A percentile compares a stretch with the other conserved stretches of the same genome.
These are phyloP conservation scores for Athetis lepigone DNA, from an alignment of 2,888 invertebrate genomes.

Conservation along the genomic window DNA sequence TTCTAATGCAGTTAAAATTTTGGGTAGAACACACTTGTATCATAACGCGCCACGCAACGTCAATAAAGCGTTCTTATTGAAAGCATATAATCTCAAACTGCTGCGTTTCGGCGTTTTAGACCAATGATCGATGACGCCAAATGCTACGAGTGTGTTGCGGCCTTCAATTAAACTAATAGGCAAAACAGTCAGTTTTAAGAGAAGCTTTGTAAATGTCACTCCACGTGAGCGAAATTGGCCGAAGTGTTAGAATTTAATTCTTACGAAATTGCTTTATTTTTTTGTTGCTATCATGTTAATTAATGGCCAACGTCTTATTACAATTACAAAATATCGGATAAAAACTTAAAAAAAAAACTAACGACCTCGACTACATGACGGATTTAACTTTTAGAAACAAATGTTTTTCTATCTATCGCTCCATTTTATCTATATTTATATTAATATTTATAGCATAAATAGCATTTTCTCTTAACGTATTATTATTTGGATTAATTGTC, in stretches of 20 bases:
- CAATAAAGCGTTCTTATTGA: too few relatives aligned
- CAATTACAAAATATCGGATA: background rate
- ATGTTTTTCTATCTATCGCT: background rate
- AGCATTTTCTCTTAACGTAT: too few relatives aligned
- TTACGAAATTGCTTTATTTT: constrained; percentile 4
- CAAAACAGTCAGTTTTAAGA: constrained; percentile 7
- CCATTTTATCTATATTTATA: too few relatives aligned
- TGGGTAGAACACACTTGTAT: too few relatives aligned
- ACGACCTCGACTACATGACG: constrained; percentile 2
- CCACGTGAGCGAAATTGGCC: background rate
- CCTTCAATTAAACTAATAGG: too few relatives aligned
- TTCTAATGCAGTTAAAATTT: constrained; percentile 28
- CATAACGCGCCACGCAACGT: too few relatives aligned
- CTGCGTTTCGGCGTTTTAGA: too few relatives aligned
- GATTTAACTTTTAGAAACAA: constrained; percentile 6
- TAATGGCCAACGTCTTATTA: constrained; percentile 1
- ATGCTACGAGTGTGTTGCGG: too few relatives aligned
- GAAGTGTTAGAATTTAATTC: background rate
- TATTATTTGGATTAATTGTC: too few relatives aligned
- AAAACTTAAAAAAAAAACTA: constrained; percentile 13
- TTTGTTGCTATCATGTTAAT: constrained; percentile 5
- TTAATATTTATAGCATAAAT: too few relatives aligned
- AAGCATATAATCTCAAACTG: too few relatives aligned
- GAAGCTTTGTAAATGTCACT: constrained; percentile 16
- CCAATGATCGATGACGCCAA: too few relatives aligned